Evolutionary conservation across 2,888 invertebrate genomes (phyloP).

Genomic region (Erebia palarica): DNA sequence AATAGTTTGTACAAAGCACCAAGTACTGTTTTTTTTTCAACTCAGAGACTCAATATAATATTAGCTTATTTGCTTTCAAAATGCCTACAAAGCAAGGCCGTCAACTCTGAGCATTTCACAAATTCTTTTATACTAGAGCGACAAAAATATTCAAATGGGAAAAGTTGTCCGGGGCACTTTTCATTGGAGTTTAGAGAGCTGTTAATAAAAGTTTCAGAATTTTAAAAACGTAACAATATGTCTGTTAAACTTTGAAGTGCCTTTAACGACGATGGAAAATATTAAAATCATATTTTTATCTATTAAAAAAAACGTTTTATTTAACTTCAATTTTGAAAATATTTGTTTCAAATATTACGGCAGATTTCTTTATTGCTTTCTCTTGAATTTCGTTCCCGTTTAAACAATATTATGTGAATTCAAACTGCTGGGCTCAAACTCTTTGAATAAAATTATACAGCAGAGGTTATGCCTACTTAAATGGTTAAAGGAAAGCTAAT

Average conservation of each 20-base stretch:
- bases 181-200: slow-evolving; percentile 19
- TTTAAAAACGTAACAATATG: slow-evolving; percentile 21
- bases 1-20: background rate
- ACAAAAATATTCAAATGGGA: slow-evolving; percentile 18
- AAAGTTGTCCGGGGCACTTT: slow-evolving; percentile 17
- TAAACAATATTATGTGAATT: no score
- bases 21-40: slow-evolving; percentile 2
- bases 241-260: slow-evolving; percentile 11
- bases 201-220: slow-evolving; percentile 20
- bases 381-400: no score
- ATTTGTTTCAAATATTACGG: no score
- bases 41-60: slow-evolving; percentile 9
- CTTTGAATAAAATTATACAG: no score
- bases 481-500: no score
- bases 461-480: no score
- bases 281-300: background rate
- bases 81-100: slow-evolving; percentile 18
- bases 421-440: no score
- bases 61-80: slow-evolving; percentile 19
- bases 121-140: slow-evolving; percentile 19
- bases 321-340: background rate
- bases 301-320: background rate
- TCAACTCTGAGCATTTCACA: slow-evolving; percentile 19
- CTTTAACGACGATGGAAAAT: background rate
- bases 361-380: no score